These are phyloP conservation scores for Florisuga fusca DNA, from an alignment of 2,797 vertebrate genomes.

Conservation along the genomic window DNA sequence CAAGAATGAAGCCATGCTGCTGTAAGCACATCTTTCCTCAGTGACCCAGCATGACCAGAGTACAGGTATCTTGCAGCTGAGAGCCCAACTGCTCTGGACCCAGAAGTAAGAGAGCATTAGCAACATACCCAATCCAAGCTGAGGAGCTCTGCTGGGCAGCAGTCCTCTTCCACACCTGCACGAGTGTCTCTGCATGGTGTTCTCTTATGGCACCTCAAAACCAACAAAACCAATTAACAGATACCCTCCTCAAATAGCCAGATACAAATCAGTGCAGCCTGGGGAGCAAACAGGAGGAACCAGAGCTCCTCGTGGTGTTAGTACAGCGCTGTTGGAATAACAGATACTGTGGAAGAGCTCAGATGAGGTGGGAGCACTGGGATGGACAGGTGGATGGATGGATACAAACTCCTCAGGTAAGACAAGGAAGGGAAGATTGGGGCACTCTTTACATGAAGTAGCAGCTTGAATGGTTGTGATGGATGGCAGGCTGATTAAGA, in stretches of 20 bases:
- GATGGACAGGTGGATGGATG: neutral
- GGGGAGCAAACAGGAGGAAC: neutral
- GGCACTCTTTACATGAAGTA: neutral
- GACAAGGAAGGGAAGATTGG: neutral
- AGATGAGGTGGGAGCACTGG: neutral
- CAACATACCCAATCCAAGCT: rapidly evolving
- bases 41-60: rapidly evolving
- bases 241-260: neutral
- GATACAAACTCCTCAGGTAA: neutral
- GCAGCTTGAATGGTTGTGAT: neutral
- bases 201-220: neutral
- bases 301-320: neutral
- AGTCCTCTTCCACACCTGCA: neutral
- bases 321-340: neutral
- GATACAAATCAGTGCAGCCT: neutral
- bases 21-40: neutral
- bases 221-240: neutral
- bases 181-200: rapidly evolving
- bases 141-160: neutral
- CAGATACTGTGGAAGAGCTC: neutral
- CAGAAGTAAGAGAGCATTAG: neutral
- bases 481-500: neutral
- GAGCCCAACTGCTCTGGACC: neutral
- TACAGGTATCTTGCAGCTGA: rapidly evolving
- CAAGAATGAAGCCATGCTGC: neutral